phyloP scores from a whole-genome alignment of 1,140 invertebrate species.

The Scaptomyza pallida region DNA sequence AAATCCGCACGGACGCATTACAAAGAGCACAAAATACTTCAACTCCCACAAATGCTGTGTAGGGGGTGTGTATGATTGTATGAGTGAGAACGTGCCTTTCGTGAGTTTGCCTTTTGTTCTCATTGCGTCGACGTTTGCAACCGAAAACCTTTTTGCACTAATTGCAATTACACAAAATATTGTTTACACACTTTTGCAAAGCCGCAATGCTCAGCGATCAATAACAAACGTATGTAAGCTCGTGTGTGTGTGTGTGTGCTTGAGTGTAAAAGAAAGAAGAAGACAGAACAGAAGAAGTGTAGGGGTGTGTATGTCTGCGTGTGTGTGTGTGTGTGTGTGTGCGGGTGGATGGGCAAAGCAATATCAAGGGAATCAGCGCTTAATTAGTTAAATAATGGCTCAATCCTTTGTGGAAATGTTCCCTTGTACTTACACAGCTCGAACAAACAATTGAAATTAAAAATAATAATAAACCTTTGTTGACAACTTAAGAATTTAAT shows the following conservation, averaged over 20 bases:
- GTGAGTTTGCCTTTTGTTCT: slow-evolving; percentile 11
- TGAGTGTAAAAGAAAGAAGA: too few species aligned
- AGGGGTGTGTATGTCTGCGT: background rate
- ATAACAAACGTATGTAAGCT: slow-evolving; percentile 9
- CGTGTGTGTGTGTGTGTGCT: too few species aligned
- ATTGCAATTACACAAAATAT: slow-evolving; percentile 75
- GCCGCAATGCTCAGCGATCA: slow-evolving; percentile 53
- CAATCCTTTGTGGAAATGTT: background rate
- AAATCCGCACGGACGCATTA: slow-evolving; percentile 56
- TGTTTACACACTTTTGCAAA: slow-evolving; percentile 60
- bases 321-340: background rate
- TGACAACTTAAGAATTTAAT: too few species aligned
- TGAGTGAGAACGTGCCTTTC: background rate
- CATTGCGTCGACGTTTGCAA: slow-evolving; percentile 15
- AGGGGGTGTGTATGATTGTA: slow-evolving; percentile 3
- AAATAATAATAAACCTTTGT: background rate
- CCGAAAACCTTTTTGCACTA: slow-evolving; percentile 53
- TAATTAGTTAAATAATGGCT: slow-evolving; percentile 26
- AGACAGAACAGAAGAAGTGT: too few species aligned
- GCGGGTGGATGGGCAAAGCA: background rate
- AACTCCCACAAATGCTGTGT: slow-evolving; percentile 6
- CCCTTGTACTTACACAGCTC: background rate
- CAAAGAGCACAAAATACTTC: slow-evolving; percentile 39
- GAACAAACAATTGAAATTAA: too few species aligned
- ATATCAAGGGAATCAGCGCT: slow-evolving; percentile 8